Evolutionary conservation across 1,140 invertebrate species (phyloP).

Genomic region (Drosophila nannoptera): DNA sequence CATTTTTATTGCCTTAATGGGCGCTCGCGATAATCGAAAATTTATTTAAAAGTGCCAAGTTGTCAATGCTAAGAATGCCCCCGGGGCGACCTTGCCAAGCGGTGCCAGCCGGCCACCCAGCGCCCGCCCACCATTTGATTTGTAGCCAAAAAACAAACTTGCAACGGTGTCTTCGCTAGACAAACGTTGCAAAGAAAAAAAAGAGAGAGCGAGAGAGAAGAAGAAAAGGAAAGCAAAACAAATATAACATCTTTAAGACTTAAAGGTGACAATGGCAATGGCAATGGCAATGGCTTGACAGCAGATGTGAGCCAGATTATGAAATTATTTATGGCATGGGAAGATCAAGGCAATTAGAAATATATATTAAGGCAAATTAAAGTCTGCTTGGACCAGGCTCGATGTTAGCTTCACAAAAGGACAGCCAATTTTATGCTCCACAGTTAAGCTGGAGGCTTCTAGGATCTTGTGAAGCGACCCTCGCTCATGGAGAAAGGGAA

Average conservation of each 20-base stretch:
- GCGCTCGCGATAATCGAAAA: slow-evolving; percentile 73
- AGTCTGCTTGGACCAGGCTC: too few species aligned
- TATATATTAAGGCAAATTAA: too few species aligned
- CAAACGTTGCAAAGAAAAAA: slow-evolving; percentile 1
- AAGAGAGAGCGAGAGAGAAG: slow-evolving; percentile 3
- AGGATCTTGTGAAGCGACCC: too few species aligned
- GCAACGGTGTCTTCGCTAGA: slow-evolving; percentile 3
- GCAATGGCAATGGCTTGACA: background rate
- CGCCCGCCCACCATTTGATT: slow-evolving; percentile 49
- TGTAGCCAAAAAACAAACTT: slow-evolving; percentile 45
- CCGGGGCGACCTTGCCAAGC: slow-evolving; percentile 7
- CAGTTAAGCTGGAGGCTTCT: too few species aligned
- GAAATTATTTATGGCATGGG: too few species aligned
- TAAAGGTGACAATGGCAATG: background rate
- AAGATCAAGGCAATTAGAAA: too few species aligned
- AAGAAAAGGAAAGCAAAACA: slow-evolving; percentile 8
- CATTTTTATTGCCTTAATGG: slow-evolving; percentile 77
- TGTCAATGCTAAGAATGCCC: slow-evolving; percentile 31
- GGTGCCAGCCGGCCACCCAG: slow-evolving; percentile 6
- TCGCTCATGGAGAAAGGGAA: too few species aligned
- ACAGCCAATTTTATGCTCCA: too few species aligned
- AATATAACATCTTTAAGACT: background rate
- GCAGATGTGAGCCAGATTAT: too few species aligned
- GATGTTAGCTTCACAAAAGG: too few species aligned
- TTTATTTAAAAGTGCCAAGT: slow-evolving; percentile 71